These are phyloP conservation scores for Nephrotoma appendiculata DNA, from an alignment of 2,888 invertebrate genomes.

Conservation along the genomic window DNA sequence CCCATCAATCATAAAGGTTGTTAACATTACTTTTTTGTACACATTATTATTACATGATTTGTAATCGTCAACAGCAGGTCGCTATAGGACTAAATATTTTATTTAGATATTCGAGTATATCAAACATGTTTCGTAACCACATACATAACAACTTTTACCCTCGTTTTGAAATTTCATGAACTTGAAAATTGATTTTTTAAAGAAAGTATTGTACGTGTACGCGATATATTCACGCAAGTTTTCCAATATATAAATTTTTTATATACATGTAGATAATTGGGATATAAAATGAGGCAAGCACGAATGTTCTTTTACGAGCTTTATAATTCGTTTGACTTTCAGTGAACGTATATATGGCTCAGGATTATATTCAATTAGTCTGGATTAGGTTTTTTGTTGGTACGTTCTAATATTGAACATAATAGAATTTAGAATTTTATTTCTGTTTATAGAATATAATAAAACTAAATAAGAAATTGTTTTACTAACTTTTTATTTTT, in stretches of 20 bases:
- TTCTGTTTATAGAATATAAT: background rate
- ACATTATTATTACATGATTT: background rate
- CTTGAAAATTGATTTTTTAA: background rate
- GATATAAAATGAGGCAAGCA: background rate
- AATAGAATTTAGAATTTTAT: background rate
- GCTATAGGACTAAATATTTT: background rate
- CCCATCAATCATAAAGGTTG: background rate
- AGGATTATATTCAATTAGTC: background rate
- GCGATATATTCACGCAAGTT: background rate
- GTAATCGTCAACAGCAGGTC: background rate
- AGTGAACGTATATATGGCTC: background rate
- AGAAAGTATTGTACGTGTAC: background rate
- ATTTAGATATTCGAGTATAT: background rate
- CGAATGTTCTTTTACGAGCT: background rate
- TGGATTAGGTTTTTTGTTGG: background rate
- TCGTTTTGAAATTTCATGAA: background rate
- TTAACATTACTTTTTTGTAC: background rate
- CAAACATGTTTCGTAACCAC: background rate
- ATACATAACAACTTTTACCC: background rate
- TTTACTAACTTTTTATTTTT: background rate
- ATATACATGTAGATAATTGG: background rate
- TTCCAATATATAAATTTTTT: background rate
- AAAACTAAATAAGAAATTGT: background rate
- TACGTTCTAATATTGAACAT: background rate
- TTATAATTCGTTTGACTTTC: background rate